These are phyloP conservation scores for Amphiprion percula DNA, from an alignment of 2,113 vertebrate genomes.

Conservation along the genomic window DNA sequence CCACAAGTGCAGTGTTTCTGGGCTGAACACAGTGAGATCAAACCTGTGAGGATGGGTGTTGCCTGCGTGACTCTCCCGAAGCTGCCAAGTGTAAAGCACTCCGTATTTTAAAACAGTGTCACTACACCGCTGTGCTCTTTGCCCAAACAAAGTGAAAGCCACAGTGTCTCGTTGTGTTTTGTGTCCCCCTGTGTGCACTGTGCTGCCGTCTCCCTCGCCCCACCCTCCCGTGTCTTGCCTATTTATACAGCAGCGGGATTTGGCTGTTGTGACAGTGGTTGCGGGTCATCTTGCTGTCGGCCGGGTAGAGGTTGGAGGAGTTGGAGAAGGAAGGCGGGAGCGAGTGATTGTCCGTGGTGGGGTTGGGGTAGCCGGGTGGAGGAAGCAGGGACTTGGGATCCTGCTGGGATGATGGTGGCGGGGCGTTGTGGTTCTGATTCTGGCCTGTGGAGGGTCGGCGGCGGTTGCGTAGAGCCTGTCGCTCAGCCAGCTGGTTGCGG, in stretches of 20 bases:
- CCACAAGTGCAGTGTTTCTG: slow-evolving; percentile 25
- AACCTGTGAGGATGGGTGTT: slow-evolving; percentile 53
- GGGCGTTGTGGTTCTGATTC: slow-evolving; percentile 84
- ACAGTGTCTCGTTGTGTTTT: slow-evolving; percentile 65
- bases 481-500: slow-evolving; percentile 91
- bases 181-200: slow-evolving; percentile 40
- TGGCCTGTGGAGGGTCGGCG: slow-evolving; percentile 84
- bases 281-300: slow-evolving; percentile 90
- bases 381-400: slow-evolving; percentile 85
- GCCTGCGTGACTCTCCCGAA: slow-evolving; percentile 28
- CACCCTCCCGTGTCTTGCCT: slow-evolving; percentile 23
- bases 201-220: background rate
- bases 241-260: slow-evolving; percentile 93
- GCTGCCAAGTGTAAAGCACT: slow-evolving; percentile 37
- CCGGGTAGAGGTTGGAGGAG: slow-evolving; percentile 87
- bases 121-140: slow-evolving; percentile 47
- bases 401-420: slow-evolving; percentile 68
- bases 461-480: slow-evolving; percentile 91
- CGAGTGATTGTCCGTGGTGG: slow-evolving; percentile 85
- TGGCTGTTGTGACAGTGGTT: slow-evolving; percentile 94
- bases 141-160: slow-evolving; percentile 65
- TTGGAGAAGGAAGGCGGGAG: slow-evolving; percentile 85
- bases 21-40: slow-evolving; percentile 48
- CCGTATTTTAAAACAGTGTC: slow-evolving; percentile 41
- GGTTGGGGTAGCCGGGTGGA: slow-evolving; percentile 85